Base-by-base conservation (phyloP, 2,888 invertebrate genomes). In the Drosophila subsilvestris region DNA sequence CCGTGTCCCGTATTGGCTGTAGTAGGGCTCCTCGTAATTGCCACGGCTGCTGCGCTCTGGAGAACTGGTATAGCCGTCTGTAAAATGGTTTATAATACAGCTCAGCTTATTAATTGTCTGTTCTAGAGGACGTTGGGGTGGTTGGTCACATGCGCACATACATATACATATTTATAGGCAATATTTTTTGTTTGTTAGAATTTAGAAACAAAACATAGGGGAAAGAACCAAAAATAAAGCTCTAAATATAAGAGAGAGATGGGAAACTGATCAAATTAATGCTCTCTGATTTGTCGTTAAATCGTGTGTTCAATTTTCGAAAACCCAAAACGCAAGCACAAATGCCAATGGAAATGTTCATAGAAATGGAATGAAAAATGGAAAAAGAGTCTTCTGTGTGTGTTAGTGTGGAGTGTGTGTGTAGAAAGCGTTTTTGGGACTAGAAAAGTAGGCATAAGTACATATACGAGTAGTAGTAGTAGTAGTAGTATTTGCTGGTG, bases 21-120 rank as follows among this genome's bases (percentile, higher is more conserved):
- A 97, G 92, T 97, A 97, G 0, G 97, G 97, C 88, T 97, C 97
- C 90, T 97, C 97, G 86, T 97, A 97, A 14, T 95, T 94, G 56
- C 94, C 94, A 25, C 96, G 93, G 5, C 95, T 94, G 50, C 95
- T 94, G 71, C 97, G 94, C 90, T 97, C 97, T 0, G 97, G 97
- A 1, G 97, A 97, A 59, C 97, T 97, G 94, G 97, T 96, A 91
- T 97, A 97, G 8, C 97, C 97, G 90, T 95, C 95, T 92, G 47
- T 1, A 63, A 63, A 17, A 14, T 45, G 27, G 48, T 49, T 25
- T 25, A n/a, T 25, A 4, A n/a, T 7, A 37, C 12, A 37, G 37
- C 14, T n/a, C 37, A 37, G 37, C 7, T 25, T 37, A 6, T 6
- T 37, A 37, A 14, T 14, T 37, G 37, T 14, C 14, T 14, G 4